Evolutionary conservation across 2,888 invertebrate genomes (phyloP).

Genomic region (Nudaria mundana): DNA sequence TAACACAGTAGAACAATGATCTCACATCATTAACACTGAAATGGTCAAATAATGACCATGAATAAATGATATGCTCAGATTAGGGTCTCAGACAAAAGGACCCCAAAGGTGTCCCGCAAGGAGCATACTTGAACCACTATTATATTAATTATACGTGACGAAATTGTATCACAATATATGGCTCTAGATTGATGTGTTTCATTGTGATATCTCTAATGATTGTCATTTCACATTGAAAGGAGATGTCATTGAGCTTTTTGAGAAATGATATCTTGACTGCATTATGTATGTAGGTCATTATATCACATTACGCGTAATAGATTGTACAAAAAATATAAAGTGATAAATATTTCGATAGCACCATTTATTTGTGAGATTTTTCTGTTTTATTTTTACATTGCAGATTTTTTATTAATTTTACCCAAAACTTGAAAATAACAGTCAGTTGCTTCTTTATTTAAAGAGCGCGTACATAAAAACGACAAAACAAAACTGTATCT

Average conservation of each 20-base stretch:
- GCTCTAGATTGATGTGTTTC: constrained; percentile 33
- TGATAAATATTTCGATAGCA: too few species aligned
- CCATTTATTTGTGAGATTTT: too few species aligned
- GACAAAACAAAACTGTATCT: too few species aligned
- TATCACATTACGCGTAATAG: constrained; percentile 14
- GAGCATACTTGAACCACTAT: constrained; percentile 55
- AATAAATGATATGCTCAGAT: constrained; percentile 75
- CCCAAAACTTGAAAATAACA: too few species aligned
- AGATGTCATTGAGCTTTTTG: constrained; percentile 20
- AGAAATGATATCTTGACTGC: constrained; percentile 18
- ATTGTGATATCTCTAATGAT: constrained; percentile 38
- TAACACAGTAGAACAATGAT: constrained; percentile 70
- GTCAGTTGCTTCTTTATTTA: too few species aligned
- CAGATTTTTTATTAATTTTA: too few species aligned
- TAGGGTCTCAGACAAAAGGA: constrained; percentile 66
- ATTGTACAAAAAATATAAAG: background rate
- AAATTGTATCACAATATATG: constrained; percentile 64
- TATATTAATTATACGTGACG: constrained; percentile 72
- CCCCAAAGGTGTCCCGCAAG: constrained; percentile 59
- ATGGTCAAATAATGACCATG: constrained; percentile 81
- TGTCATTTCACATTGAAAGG: constrained; percentile 34
- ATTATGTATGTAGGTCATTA: constrained; percentile 26
- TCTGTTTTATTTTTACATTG: too few species aligned
- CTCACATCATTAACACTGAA: constrained; percentile 74
- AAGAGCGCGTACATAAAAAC: too few species aligned